Conservation (phyloP, 2,888 invertebrate species). For the Cephus runcator region DNA sequence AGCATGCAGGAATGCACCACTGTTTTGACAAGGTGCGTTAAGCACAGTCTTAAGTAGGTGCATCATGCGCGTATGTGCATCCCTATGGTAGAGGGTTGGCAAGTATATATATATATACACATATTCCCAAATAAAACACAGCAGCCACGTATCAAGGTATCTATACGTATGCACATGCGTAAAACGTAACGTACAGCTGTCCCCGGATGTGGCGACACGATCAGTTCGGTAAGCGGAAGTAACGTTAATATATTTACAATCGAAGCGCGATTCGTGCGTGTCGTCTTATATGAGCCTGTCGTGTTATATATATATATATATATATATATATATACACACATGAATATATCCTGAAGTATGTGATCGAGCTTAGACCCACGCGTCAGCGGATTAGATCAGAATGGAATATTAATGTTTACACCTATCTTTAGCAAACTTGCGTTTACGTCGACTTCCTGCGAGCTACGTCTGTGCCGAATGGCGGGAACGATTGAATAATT, state of each 20-base stretch:
- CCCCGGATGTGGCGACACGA: constrained; percentile 21
- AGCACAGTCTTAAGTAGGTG: background rate
- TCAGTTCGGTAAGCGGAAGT: constrained; percentile 27
- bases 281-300: background rate
- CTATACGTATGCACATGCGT: background rate
- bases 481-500: background rate
- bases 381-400: constrained; percentile 1
- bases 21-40: constrained; percentile 19
- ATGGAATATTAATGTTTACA: constrained; percentile 4
- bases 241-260: constrained; percentile 31
- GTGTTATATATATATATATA: background rate
- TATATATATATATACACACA: background rate
- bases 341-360: background rate
- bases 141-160: background rate
- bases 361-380: background rate
- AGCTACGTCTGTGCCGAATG: background rate
- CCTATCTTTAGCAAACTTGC: background rate
- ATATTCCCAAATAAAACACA: background rate
- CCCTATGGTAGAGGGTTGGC: background rate
- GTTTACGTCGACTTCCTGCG: background rate
- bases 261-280: constrained; percentile 28
- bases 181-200: constrained; percentile 6
- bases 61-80: background rate
- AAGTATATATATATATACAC: background rate
- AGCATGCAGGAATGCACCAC: constrained; percentile 14